Conservation (phyloP, 2,113 vertebrate genomes). For the Panurus biarmicus region DNA sequence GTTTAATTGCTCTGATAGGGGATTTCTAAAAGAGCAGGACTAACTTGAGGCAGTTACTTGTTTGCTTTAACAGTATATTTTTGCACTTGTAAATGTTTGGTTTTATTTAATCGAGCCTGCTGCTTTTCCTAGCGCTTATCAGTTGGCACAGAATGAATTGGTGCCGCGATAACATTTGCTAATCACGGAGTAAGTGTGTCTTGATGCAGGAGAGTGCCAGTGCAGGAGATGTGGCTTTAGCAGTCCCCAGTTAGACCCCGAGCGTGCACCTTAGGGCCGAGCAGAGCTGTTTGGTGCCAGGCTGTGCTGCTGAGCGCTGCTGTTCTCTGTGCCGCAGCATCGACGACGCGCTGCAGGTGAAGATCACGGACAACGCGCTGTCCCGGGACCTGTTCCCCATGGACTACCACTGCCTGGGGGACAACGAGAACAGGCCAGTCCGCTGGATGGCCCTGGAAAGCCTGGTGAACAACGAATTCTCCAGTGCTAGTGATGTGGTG, state of each 20-base stretch:
- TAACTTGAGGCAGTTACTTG: neutral
- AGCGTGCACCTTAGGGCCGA: neutral
- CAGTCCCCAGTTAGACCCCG: rapidly evolving
- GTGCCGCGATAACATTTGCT: neutral
- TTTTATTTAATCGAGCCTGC: neutral
- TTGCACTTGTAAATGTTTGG: neutral
- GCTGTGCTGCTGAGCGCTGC: neutral
- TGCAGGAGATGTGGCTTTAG: neutral
- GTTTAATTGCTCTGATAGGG: neutral
- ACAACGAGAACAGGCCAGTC: conserved; percentile 95
- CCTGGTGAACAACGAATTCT: conserved; percentile 95
- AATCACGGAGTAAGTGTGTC: neutral
- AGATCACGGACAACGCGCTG: conserved; percentile 97
- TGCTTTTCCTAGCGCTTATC: neutral
- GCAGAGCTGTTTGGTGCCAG: neutral
- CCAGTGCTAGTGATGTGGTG: conserved; percentile 96
- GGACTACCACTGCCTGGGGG: conserved; percentile 98
- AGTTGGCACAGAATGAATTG: neutral
- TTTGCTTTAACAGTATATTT: neutral
- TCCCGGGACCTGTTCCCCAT: conserved; percentile 97
- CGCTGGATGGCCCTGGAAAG: conserved; percentile 99
- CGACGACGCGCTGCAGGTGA: conserved; percentile 96
- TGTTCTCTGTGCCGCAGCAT: conserved; percentile 74
- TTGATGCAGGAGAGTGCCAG: neutral
- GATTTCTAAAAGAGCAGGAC: neutral